These are phyloP conservation scores for Erebia ligea DNA, from an alignment of 2,888 invertebrate genomes.

Conservation along the genomic window DNA sequence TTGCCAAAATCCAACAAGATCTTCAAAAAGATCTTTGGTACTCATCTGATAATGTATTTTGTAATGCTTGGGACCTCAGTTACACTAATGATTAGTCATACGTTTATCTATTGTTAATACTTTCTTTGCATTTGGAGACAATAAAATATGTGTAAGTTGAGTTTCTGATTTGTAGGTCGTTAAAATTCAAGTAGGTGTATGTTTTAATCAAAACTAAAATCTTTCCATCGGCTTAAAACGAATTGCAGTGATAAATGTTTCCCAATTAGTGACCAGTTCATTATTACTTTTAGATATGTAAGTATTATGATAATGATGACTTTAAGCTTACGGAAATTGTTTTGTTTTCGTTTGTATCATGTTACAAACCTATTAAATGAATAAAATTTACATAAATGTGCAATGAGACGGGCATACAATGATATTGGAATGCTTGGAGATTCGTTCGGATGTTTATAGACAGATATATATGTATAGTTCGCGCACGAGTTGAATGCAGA, in stretches of 20 bases:
- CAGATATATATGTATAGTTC: too few relatives aligned
- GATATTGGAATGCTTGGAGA: not conserved
- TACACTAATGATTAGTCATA: too few relatives aligned
- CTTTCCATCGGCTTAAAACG: not conserved
- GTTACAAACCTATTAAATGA: not conserved
- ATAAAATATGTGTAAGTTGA: not conserved
- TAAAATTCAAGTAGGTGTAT: not conserved
- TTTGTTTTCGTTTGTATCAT: not conserved
- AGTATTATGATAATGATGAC: not conserved
- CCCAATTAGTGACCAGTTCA: not conserved
- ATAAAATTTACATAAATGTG: not conserved
- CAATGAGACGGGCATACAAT: not conserved
- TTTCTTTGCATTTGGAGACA: not conserved
- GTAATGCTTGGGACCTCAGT: too few relatives aligned
- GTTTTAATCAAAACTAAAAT: conserved; percentile 3
- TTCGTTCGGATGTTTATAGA: not conserved
- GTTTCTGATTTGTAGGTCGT: not conserved
- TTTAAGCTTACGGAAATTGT: conserved; percentile 6
- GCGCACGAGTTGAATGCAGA: too few relatives aligned
- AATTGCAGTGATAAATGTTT: not conserved
- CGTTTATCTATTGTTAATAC: not conserved
- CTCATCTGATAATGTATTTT: not conserved
- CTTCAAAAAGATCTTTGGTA: not conserved
- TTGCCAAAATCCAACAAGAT: not conserved
- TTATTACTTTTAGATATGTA: not conserved